phyloP scores from a whole-genome alignment of 2,113 vertebrate species.

The Otocyon megalotis region DNA sequence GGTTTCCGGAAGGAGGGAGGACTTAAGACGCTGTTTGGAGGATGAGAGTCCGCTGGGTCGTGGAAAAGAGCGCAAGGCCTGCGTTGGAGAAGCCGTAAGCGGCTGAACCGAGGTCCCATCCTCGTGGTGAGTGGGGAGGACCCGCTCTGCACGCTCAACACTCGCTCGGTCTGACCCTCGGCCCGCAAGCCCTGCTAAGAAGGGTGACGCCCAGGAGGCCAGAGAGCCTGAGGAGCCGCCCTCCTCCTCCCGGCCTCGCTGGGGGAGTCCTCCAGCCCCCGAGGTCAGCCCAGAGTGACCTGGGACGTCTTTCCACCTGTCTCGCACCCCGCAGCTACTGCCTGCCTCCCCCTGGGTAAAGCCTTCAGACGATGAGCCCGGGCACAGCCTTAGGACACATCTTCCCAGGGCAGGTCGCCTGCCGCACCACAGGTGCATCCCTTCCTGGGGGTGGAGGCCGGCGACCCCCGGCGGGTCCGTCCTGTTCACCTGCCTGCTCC shows the following conservation, averaged over 20 bases:
- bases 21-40: not conserved
- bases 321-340: too few relatives aligned
- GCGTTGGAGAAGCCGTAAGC: not conserved
- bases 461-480: too few relatives aligned
- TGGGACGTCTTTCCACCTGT: rapidly evolving
- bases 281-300: not conserved
- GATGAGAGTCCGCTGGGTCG: not conserved
- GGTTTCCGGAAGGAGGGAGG: not conserved
- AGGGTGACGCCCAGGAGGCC: not conserved
- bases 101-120: not conserved
- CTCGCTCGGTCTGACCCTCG: too few relatives aligned
- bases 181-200: not conserved
- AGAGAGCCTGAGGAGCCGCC: not conserved
- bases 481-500: too few relatives aligned
- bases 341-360: not conserved
- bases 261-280: not conserved
- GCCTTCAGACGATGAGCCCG: too few relatives aligned
- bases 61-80: rapidly evolving
- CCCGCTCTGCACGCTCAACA: not conserved
- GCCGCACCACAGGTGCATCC: too few relatives aligned
- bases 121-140: not conserved
- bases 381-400: too few relatives aligned
- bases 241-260: not conserved
- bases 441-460: too few relatives aligned
- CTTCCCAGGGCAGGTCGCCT: too few relatives aligned